Evolutionary conservation across 2,888 invertebrate species (phyloP).

Genomic region (Cenopis cana): DNA sequence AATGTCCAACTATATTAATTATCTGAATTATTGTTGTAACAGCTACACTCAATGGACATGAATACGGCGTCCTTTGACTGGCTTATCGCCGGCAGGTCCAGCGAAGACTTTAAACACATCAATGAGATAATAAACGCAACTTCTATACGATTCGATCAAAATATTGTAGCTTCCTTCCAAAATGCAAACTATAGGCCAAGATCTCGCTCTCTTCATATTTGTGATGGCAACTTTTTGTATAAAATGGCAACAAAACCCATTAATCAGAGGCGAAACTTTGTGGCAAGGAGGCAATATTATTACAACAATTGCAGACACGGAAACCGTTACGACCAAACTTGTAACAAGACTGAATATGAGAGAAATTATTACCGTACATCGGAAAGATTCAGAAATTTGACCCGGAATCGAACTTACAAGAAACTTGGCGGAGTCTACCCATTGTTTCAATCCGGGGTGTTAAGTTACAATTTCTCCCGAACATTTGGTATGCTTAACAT

Average conservation of each 20-base stretch:
- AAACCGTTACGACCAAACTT: slow-evolving; percentile 45
- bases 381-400: slow-evolving; percentile 64
- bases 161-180: slow-evolving; percentile 65
- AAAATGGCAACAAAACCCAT: slow-evolving; percentile 46
- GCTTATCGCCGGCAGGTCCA: slow-evolving; percentile 65
- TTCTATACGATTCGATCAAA: slow-evolving; percentile 73
- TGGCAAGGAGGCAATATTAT: slow-evolving; percentile 24
- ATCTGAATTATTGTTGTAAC: slow-evolving; percentile 48
- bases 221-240: slow-evolving; percentile 66
- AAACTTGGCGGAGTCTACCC: slow-evolving; percentile 55
- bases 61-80: slow-evolving; percentile 72
- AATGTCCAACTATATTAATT: neutral
- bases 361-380: slow-evolving; percentile 66
- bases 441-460: slow-evolving; percentile 62
- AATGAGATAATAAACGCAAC: slow-evolving; percentile 68
- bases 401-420: slow-evolving; percentile 60
- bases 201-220: slow-evolving; percentile 53
- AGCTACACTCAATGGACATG: slow-evolving; percentile 68
- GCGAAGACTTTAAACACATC: slow-evolving; percentile 61
- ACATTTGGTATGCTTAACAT: slow-evolving; percentile 66
- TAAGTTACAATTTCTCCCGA: slow-evolving; percentile 65
- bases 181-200: slow-evolving; percentile 38
- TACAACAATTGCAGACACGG: slow-evolving; percentile 44
- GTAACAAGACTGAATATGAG: slow-evolving; percentile 59
- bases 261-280: slow-evolving; percentile 28